Evolutionary conservation across 2,888 invertebrate species (phyloP).

Genomic region (Mythimna pallens): DNA sequence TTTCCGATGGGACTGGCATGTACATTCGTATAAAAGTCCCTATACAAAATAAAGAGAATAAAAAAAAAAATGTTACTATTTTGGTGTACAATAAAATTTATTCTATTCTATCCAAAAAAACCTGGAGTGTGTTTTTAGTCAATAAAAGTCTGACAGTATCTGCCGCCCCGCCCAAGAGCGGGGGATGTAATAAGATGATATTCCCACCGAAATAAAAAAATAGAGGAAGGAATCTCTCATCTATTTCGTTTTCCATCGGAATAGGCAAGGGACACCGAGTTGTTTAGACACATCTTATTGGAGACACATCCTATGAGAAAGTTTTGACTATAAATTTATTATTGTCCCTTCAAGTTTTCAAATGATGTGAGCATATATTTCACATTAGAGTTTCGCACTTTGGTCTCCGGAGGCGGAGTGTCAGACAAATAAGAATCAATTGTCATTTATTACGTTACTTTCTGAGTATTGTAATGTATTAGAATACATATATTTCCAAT

Average conservation of each 20-base stretch:
- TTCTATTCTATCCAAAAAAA: too few species aligned
- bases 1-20: too few species aligned
- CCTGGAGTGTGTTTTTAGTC: too few species aligned
- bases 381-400: constrained; percentile 41
- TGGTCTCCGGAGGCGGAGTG: constrained; percentile 40
- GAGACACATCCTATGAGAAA: constrained; percentile 46
- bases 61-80: too few species aligned
- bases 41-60: too few species aligned
- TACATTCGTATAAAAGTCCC: too few species aligned
- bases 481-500: background rate
- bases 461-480: background rate
- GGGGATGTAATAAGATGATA: too few species aligned
- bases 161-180: too few species aligned
- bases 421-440: constrained; percentile 51
- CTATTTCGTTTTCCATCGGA: constrained; percentile 53
- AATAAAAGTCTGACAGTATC: too few species aligned
- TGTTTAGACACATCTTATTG: constrained; percentile 53
- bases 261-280: constrained; percentile 48
- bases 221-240: constrained; percentile 43
- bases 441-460: constrained; percentile 23
- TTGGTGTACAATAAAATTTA: too few species aligned
- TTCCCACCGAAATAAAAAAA: too few species aligned
- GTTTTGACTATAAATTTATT: constrained; percentile 66
- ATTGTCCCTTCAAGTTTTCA: constrained; percentile 51
- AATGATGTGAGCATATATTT: constrained; percentile 55